phyloP scores from a whole-genome alignment of 2,888 invertebrate genomes.

The Eristalinus aeneus region DNA sequence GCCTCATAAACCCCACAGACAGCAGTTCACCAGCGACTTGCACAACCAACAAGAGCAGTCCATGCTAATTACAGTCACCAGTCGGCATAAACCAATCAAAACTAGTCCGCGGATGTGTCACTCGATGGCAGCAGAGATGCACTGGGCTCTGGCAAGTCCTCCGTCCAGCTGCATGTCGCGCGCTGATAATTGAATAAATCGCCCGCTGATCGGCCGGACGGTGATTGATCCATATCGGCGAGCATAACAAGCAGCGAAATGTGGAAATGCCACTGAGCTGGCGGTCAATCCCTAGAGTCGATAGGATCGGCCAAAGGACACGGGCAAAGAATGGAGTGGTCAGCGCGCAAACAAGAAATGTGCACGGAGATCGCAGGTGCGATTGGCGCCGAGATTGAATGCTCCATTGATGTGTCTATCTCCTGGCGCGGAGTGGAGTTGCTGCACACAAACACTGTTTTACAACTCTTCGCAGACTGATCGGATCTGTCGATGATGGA shows the following conservation, averaged over 20 bases:
- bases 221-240: constrained; percentile 38
- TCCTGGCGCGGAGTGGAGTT: not conserved
- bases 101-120: constrained; percentile 31
- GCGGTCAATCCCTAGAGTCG: constrained; percentile 10
- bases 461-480: not conserved
- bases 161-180: not conserved
- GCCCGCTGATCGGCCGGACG: constrained; percentile 22
- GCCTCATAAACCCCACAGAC: constrained; percentile 47
- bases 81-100: constrained; percentile 38
- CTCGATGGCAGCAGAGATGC: not conserved
- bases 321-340: constrained; percentile 9
- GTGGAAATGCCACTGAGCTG: not conserved
- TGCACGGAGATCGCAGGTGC: constrained; percentile 51
- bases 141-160: not conserved
- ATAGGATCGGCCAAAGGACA: constrained; percentile 25
- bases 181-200: constrained; percentile 38
- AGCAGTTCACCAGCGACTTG: not conserved
- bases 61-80: constrained; percentile 31
- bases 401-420: constrained; percentile 63
- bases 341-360: constrained; percentile 12
- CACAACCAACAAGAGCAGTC: constrained; percentile 10
- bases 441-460: not conserved
- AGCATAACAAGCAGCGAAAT: not conserved
- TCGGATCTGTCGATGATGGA: constrained; percentile 39
- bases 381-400: constrained; percentile 53